Evolutionary conservation across 2,888 invertebrate genomes (phyloP).

Genomic region (Unio delphinus): DNA sequence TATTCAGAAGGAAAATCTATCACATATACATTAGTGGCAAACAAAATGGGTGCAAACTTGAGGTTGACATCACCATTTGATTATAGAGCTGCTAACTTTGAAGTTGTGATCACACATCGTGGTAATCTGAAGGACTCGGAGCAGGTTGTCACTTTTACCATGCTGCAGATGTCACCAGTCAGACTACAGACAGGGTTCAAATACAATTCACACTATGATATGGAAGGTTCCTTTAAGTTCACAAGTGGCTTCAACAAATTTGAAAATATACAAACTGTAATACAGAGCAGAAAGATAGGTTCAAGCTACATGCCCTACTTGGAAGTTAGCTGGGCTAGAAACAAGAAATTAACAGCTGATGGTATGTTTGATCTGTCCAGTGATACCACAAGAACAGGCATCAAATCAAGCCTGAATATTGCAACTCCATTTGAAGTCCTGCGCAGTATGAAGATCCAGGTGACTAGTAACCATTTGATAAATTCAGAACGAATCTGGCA

Average conservation of each 20-base stretch:
- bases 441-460: constrained; percentile 12
- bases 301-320: constrained; percentile 14
- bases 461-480: constrained; percentile 16
- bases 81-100: background rate
- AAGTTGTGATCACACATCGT: constrained; percentile 15
- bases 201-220: constrained; percentile 4
- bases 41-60: too few species aligned
- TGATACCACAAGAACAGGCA: too few species aligned
- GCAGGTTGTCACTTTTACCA: constrained; percentile 5
- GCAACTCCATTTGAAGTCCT: constrained; percentile 35
- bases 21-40: too few species aligned
- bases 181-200: constrained; percentile 3
- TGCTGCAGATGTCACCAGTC: constrained; percentile 11
- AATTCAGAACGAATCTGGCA: constrained; percentile 20
- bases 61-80: background rate
- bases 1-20: too few species aligned
- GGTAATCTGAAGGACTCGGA: constrained; percentile 10
- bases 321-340: constrained; percentile 13
- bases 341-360: too few species aligned
- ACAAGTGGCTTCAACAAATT: too few species aligned
- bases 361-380: too few species aligned
- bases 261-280: too few species aligned
- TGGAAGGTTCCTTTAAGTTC: constrained; percentile 7
- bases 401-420: constrained; percentile 11
- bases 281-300: constrained; percentile 2